Conservation (phyloP, 2,888 invertebrate genomes). For the Cactoblastis cactorum region DNA sequence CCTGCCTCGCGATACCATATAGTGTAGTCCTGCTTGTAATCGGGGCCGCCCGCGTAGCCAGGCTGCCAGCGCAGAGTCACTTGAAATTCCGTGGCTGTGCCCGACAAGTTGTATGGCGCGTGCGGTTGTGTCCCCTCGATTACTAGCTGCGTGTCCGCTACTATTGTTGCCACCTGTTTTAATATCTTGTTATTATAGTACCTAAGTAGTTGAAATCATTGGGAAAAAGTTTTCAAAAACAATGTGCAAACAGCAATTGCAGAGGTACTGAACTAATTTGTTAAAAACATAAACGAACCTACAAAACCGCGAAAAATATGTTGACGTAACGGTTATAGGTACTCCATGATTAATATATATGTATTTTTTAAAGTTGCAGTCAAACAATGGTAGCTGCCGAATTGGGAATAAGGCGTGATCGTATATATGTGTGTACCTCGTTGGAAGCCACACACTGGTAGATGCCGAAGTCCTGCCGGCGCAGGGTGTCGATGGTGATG, state of each 20-base stretch:
- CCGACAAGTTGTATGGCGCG: conserved; percentile 97
- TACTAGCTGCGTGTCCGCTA: conserved; percentile 92
- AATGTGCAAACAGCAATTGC: too few relatives aligned
- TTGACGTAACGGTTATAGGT: too few relatives aligned
- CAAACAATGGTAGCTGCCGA: too few relatives aligned
- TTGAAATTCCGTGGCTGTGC: conserved; percentile 92
- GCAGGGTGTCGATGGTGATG: conserved; percentile 92
- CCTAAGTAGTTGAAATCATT: too few relatives aligned
- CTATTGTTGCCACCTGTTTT: conserved; percentile 90
- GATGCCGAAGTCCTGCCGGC: conserved; percentile 94
- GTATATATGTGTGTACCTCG: conserved; percentile 82
- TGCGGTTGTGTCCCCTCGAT: conserved; percentile 98
- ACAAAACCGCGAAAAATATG: too few relatives aligned
- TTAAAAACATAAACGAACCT: too few relatives aligned
- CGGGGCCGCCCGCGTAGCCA: conserved; percentile 96
- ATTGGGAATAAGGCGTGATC: too few relatives aligned
- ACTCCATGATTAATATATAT: too few relatives aligned
- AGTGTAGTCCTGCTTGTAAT: conserved; percentile 96
- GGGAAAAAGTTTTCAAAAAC: too few relatives aligned
- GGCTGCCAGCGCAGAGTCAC: conserved; percentile 96
- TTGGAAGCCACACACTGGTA: conserved; percentile 98
- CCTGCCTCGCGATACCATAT: conserved; percentile 96
- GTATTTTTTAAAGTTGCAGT: too few relatives aligned
- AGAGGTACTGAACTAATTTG: too few relatives aligned
- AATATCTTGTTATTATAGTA: too few relatives aligned